Base-by-base conservation (phyloP, 2,113 vertebrate genomes). In the Polyodon spathula region DNA sequence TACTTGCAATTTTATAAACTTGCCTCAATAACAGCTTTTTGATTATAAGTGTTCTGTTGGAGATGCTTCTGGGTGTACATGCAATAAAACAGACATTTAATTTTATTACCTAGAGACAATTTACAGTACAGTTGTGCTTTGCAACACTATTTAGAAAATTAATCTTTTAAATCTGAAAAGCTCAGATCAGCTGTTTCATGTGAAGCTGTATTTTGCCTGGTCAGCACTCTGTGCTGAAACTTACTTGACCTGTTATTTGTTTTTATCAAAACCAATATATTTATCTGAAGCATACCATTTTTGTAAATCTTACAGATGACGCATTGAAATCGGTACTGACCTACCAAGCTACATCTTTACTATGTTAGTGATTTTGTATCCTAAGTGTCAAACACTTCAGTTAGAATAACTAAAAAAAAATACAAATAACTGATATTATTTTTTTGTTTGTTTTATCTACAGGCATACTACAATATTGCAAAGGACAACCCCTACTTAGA, bases 141-240 rank as follows among this genome's bases (percentile, higher is more conserved):
- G 48, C 56, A 15, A 43, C 63, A 57, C 46, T 38, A 44, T 37
- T 27, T 12, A 15, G 38, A 73, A 81, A 71, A 82, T 82, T 85
- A 75, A 82, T 75, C 77, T 81, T 71, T 79, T 78, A 78, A 74
- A 76, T 3, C 76, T 65, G 76, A 50, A 66, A 52, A 46, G 73
- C 77, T 69, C 71, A 72, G 73, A 79, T 85, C 73, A 78, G 80
- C 76, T 84, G 76, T 82, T 78, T 78, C 80, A 74, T 69, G 56
- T 59, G 55, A 69, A 55, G 55, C 44, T 43, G 38, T 40, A 60
- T 74, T 66, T 42, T 52, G 51, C 52, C 8, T 58, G 63, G 55
- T 62, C 40, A 60, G 63, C 61, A 59, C 55, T 63, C 58, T 59
- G 59, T 54, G 59, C 50, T 56, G 48, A 50, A 50, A 14, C 48